These are phyloP conservation scores for Macrosiphum euphorbiae DNA, from an alignment of 2,888 invertebrate genomes.

Conservation along the genomic window DNA sequence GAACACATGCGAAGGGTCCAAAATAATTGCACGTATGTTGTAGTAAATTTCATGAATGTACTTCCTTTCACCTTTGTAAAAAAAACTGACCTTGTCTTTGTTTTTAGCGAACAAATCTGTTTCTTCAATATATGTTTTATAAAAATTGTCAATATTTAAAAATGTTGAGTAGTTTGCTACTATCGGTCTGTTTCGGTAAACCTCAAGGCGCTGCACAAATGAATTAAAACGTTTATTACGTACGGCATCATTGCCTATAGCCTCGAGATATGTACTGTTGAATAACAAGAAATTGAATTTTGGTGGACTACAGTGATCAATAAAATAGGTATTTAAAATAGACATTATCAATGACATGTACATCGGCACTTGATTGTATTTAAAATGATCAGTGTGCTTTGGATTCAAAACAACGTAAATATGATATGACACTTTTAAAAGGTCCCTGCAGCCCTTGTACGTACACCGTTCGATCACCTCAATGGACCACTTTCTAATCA, in stretches of 20 bases:
- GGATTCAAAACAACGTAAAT: background rate
- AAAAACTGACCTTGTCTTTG: background rate
- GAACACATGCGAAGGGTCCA: background rate
- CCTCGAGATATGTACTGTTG: background rate
- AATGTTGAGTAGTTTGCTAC: fast-evolving
- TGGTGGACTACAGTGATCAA: background rate
- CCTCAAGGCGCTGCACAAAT: background rate
- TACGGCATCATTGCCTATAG: background rate
- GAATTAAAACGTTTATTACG: background rate
- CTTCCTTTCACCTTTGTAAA: background rate
- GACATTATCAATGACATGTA: background rate
- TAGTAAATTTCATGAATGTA: background rate
- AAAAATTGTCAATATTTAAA: background rate
- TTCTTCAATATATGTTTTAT: fast-evolving
- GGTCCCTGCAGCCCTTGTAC: background rate
- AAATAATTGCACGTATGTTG: background rate
- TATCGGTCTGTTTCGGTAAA: fast-evolving
- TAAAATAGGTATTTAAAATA: background rate
- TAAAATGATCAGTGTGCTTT: background rate
- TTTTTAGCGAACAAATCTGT: background rate
- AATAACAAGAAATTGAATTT: background rate
- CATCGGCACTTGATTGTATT: background rate
- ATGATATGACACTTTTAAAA: background rate
- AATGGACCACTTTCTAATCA: background rate
- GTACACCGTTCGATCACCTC: background rate